phyloP scores from a whole-genome alignment of 2,797 vertebrate genomes.

The Clarias pachynema region DNA sequence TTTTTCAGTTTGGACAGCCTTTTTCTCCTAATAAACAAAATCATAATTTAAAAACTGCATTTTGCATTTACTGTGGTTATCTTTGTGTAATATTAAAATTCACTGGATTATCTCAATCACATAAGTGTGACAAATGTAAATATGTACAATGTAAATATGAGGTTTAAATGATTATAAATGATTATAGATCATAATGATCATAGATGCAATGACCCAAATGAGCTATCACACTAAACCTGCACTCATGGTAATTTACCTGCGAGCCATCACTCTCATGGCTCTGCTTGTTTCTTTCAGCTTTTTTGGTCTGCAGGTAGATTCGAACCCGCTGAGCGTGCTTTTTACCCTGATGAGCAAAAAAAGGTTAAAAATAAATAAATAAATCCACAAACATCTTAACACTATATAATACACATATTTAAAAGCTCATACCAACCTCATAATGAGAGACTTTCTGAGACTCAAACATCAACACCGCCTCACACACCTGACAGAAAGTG shows the following conservation, averaged over 20 bases:
- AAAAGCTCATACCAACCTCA: constrained; percentile 71
- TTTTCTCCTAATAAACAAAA: too few species aligned
- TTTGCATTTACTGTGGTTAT: too few species aligned
- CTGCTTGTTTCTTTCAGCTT: constrained; percentile 64
- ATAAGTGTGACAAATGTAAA: too few species aligned
- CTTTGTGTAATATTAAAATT: too few species aligned
- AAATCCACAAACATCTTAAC: neutral
- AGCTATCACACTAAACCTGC: neutral
- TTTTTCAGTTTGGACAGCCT: too few species aligned
- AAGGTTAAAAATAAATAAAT: neutral
- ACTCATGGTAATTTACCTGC: constrained; percentile 64
- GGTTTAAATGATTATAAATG: too few species aligned
- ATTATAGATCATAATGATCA: too few species aligned
- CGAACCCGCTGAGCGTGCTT: constrained; percentile 83
- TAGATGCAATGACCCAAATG: neutral
- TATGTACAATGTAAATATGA: too few species aligned
- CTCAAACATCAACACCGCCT: constrained; percentile 78
- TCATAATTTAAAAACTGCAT: too few species aligned
- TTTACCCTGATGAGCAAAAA: constrained; percentile 78
- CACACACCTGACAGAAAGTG: constrained; percentile 84
- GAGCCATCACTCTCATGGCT: constrained; percentile 53
- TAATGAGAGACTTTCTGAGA: constrained; percentile 86
- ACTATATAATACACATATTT: neutral
- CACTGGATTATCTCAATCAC: too few species aligned
- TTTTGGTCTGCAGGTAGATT: constrained; percentile 72